Base-by-base conservation (phyloP, 2,888 invertebrate genomes). In the Melinopterus prodromus region DNA sequence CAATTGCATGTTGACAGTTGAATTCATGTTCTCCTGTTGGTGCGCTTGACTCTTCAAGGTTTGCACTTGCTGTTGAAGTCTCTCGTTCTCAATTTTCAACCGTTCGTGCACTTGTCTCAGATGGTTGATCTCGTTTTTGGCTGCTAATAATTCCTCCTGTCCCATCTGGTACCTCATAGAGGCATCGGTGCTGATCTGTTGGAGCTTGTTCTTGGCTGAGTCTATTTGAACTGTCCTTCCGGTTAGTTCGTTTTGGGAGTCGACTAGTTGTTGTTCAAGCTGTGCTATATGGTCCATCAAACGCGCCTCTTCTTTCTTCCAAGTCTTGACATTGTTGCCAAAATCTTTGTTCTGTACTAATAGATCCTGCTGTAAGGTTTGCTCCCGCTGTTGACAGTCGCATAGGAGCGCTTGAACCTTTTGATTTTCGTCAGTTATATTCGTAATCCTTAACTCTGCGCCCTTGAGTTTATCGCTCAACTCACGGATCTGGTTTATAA, bases 1-100 rank as follows among this genome's bases (percentile, higher is more conserved):
- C 70, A 87, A 79, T 82, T 89, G 86, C 16, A 84, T 83, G 75
- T 85, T 86, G 36, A 88, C 81, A 15, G 84, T 80, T 69, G 86
- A 82, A 76, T 86, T 87, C 26, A 85, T 84, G 37, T 86, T 86
- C 79, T 88, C 86, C 53, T 87, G 82, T 35, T 82, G 82, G 5
- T 78, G 71, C 5, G 86, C 80, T 3, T 83, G 84, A 6, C 84
- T 78, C 71, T 86, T 85, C 79, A 87, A 82, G 38, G 84, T 81
- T 6, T 82, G 79, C 69, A 85, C 84, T 83, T 88, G 85, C 2
- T 84, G 81, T 37, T 86, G 86, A 6, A 89, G 83, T 79, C 86
- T 86, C 76, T 88, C 87, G 81, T 88, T 88, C 83, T 89, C 88
- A 38, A 80, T 74, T 78, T 86, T 86, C 14, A 88, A 74, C 6